A percentile compares a stretch with the other conserved stretches of the same genome.
Evolutionary conservation across 2,888 invertebrate species (phyloP).

Genomic region (Philonicus albiceps): DNA sequence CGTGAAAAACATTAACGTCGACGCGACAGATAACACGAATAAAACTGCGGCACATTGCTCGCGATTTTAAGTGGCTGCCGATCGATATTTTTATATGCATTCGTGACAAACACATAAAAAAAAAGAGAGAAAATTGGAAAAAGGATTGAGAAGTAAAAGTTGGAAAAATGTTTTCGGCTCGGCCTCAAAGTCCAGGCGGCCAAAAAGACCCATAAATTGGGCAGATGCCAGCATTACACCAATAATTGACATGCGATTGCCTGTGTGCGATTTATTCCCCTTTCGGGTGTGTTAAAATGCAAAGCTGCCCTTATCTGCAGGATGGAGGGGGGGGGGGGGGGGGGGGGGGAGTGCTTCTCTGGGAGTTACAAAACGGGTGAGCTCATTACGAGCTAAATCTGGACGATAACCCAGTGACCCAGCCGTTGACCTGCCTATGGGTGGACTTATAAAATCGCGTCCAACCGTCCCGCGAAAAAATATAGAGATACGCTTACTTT

Average conservation of each 20-base stretch:
- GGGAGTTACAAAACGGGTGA: neutral
- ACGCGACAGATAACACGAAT: neutral
- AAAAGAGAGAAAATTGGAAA: neutral
- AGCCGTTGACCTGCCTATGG: neutral
- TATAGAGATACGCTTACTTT: neutral
- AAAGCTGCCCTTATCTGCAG: neutral
- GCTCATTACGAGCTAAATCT: neutral
- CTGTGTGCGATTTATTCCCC: neutral
- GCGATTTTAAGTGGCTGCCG: neutral
- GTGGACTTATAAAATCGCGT: neutral
- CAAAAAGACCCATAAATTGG: neutral
- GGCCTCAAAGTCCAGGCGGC: neutral
- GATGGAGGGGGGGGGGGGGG: neutral
- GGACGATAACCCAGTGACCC: constrained; percentile 21
- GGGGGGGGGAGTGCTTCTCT: neutral
- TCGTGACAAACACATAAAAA: neutral
- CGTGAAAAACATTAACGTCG: neutral
- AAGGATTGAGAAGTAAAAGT: neutral
- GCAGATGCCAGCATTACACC: neutral
- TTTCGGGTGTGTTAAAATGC: neutral
- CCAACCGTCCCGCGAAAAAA: neutral
- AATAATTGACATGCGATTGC: neutral
- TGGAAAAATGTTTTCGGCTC: neutral
- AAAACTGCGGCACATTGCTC: neutral
- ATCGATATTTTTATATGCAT: neutral